Conservation (phyloP, 2,113 vertebrate species). For the Uria lomvia region DNA sequence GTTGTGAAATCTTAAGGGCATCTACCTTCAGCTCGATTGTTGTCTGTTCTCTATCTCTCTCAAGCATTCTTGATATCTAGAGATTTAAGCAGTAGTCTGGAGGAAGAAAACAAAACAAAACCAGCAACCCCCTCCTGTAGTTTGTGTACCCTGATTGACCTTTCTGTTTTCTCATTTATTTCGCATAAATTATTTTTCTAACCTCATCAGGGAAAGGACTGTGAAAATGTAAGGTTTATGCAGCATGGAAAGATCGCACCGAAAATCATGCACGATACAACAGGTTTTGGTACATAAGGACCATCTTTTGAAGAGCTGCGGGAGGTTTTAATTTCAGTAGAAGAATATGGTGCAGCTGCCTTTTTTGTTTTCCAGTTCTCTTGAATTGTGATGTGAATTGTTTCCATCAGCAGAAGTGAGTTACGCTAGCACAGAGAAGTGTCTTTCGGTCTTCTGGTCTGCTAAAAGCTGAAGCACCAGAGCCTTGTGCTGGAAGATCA, state of each 20-base stretch:
- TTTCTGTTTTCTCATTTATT: constrained; percentile 64
- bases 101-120: constrained; percentile 6
- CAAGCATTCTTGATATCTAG: constrained; percentile 15
- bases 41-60: constrained; percentile 20
- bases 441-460: background rate
- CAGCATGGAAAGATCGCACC: background rate
- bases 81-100: constrained; percentile 20
- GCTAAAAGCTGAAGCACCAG: background rate
- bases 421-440: background rate
- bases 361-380: background rate
- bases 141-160: constrained; percentile 33
- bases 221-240: background rate
- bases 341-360: background rate
- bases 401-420: background rate
- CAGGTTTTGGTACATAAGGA: background rate
- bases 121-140: background rate
- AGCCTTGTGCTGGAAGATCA: background rate
- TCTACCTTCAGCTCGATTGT: background rate
- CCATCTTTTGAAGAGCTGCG: background rate
- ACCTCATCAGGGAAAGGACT: constrained; percentile 17
- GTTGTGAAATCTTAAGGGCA: constrained; percentile 15
- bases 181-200: constrained; percentile 58
- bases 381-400: background rate
- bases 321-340: background rate
- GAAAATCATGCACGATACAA: background rate